phyloP scores from a whole-genome alignment of 2,113 vertebrate genomes.

The Alethe castanea region DNA sequence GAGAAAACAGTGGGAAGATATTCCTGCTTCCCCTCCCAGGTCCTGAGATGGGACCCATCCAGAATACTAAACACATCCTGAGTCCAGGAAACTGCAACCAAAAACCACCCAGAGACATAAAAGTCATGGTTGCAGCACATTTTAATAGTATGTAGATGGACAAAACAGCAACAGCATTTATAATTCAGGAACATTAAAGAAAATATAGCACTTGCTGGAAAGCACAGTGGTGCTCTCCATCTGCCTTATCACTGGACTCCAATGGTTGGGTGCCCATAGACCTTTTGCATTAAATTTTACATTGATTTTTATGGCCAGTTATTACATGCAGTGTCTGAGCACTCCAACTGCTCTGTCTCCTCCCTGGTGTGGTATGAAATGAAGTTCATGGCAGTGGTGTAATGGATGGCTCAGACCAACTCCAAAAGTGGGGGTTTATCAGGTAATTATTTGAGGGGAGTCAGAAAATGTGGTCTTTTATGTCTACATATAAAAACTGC shows the following conservation, averaged over 20 bases:
- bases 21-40: not conserved
- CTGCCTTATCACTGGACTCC: slow-evolving; percentile 42
- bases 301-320: slow-evolving; percentile 60
- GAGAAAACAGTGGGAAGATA: not conserved
- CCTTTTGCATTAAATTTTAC: slow-evolving; percentile 67
- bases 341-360: slow-evolving; percentile 37
- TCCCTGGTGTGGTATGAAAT: slow-evolving; percentile 71
- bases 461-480: slow-evolving; percentile 50
- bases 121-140: not conserved
- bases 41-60: not conserved
- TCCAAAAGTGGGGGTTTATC: slow-evolving; percentile 46
- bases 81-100: slow-evolving; percentile 10
- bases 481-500: slow-evolving; percentile 57
- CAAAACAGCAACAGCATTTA: slow-evolving; percentile 33
- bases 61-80: not conserved
- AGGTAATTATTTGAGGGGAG: slow-evolving; percentile 42
- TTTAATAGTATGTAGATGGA: slow-evolving; percentile 8
- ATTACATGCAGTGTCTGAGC: slow-evolving; percentile 49
- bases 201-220: slow-evolving; percentile 32
- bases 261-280: slow-evolving; percentile 58
- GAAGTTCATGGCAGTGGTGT: slow-evolving; percentile 57
- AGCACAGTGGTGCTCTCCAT: slow-evolving; percentile 27
- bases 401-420: slow-evolving; percentile 57
- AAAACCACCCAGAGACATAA: not conserved
- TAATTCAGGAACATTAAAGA: slow-evolving; percentile 10